Conservation (phyloP, 2,797 vertebrate genomes). For the Silurus lanzhouensis region DNA sequence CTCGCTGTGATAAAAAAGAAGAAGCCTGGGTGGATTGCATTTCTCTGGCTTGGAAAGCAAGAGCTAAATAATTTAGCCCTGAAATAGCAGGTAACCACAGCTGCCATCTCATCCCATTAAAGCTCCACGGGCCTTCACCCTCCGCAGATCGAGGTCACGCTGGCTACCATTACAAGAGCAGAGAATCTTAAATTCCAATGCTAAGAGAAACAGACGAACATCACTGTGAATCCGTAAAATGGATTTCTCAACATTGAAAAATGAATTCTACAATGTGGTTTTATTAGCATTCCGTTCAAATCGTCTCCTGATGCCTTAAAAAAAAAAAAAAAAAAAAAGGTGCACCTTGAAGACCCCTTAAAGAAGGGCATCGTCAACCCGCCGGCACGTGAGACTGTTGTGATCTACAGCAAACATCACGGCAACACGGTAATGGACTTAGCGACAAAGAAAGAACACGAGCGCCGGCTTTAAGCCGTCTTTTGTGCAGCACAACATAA, state of each 20-base stretch:
- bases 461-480: background rate
- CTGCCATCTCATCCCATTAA: constrained; percentile 30
- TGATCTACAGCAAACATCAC: constrained; percentile 14
- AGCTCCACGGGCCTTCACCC: constrained; percentile 40
- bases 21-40: constrained; percentile 41
- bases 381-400: constrained; percentile 22
- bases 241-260: too few species aligned
- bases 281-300: background rate
- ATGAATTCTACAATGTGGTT: background rate
- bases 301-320: background rate
- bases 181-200: constrained; percentile 48
- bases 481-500: constrained; percentile 23
- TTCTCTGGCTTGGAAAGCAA: constrained; percentile 46
- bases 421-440: background rate
- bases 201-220: background rate
- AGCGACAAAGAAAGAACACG: background rate
- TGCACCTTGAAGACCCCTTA: background rate
- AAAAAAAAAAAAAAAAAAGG: background rate
- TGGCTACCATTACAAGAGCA: constrained; percentile 44
- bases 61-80: constrained; percentile 56
- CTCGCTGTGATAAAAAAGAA: constrained; percentile 32
- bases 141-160: constrained; percentile 33
- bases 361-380: background rate
- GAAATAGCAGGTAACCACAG: constrained; percentile 25
- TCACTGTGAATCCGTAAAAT: background rate